phyloP scores from a whole-genome alignment of 2,113 vertebrate genomes.

The Tor tambroides region DNA sequence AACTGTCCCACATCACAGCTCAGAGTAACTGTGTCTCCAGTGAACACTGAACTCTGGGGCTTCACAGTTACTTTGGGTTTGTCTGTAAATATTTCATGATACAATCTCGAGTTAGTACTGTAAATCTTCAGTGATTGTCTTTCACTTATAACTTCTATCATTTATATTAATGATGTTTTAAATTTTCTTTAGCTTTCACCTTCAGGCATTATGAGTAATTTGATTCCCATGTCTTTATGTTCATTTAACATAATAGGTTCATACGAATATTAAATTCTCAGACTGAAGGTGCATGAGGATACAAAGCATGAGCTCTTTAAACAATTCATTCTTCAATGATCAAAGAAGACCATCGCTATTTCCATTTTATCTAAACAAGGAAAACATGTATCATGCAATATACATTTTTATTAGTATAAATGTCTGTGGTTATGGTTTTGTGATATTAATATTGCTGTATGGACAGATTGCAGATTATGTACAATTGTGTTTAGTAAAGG shows the following conservation, averaged over 20 bases:
- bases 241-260: neutral
- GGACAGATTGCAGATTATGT: neutral
- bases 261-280: neutral
- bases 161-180: neutral
- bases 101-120: too few species aligned
- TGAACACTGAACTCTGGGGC: too few species aligned
- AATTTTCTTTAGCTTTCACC: neutral
- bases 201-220: too few species aligned
- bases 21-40: too few species aligned
- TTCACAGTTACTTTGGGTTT: slow-evolving; percentile 34
- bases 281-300: neutral
- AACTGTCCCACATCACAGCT: slow-evolving; percentile 45
- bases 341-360: neutral
- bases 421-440: neutral
- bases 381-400: too few species aligned
- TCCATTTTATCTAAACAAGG: too few species aligned
- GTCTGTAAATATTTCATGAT: neutral
- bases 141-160: neutral
- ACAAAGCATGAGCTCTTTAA: neutral
- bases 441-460: neutral
- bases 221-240: too few species aligned
- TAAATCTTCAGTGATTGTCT: too few species aligned
- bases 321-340: neutral
- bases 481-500: neutral
- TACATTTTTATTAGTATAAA: too few species aligned